Conservation (phyloP, 2,797 vertebrate species). For the Catostomus latipinnis region DNA sequence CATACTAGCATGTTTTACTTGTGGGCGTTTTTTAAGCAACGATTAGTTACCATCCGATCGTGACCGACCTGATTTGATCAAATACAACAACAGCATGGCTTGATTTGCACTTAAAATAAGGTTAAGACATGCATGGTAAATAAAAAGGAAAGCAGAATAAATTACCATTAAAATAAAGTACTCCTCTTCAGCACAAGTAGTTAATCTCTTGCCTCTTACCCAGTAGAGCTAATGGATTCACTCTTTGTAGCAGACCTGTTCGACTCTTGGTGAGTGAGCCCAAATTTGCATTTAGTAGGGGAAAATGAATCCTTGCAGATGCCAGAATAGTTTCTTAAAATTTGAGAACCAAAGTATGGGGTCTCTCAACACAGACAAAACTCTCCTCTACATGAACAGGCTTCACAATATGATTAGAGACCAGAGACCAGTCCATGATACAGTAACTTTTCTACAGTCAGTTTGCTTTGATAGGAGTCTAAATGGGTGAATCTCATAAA, state of each 20-base stretch:
- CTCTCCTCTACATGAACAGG: too few relatives aligned
- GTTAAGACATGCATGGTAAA: slow-evolving; percentile 49
- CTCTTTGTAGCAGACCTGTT: slow-evolving; percentile 41
- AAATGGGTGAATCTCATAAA: not conserved
- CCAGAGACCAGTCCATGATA: not conserved
- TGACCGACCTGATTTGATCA: slow-evolving; percentile 37
- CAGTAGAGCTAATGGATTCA: slow-evolving; percentile 45
- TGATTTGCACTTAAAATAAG: slow-evolving; percentile 49
- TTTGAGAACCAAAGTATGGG: not conserved
- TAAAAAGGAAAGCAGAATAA: slow-evolving; percentile 30
- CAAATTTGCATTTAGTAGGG: slow-evolving; percentile 26
- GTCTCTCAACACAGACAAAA: not conserved
- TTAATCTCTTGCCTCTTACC: slow-evolving; percentile 46
- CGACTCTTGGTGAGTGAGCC: slow-evolving; percentile 31
- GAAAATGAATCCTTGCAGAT: slow-evolving; percentile 14
- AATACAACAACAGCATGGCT: slow-evolving; percentile 46
- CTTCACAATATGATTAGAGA: not conserved
- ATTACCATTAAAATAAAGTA: slow-evolving; percentile 43
- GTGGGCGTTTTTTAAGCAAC: slow-evolving; percentile 5
- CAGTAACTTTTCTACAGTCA: slow-evolving; percentile 6
- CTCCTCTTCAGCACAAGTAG: slow-evolving; percentile 33
- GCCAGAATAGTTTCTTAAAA: slow-evolving; percentile 12
- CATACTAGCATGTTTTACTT: slow-evolving; percentile 32
- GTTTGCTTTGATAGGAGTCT: slow-evolving; percentile 6
- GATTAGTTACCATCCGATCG: slow-evolving; percentile 21